Base-by-base conservation (phyloP, 1,140 invertebrate genomes). In the Pachypeltis micranthus region DNA sequence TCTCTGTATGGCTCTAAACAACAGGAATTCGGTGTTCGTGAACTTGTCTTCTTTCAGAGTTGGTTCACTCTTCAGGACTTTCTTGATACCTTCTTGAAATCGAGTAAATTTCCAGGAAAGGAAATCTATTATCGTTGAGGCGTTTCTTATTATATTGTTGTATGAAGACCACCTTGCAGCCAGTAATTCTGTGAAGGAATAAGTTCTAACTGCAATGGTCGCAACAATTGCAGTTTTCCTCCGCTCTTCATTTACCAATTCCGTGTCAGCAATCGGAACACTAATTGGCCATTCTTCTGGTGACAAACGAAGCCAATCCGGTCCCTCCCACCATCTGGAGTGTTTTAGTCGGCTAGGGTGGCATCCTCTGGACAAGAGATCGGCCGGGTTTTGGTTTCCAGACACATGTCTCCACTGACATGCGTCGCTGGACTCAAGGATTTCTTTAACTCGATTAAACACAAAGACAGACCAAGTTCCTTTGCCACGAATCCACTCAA, bases 381-480 rank as follows among this genome's bases (percentile, higher is more conserved):
- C 60, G 2, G 58, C 58, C 16, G 26, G n/a, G 58, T 59, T 59
- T 2, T 19, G 4, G 3, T 29, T 10, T 4, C 58, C 29, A 4
- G 58, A 25, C 4, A 34, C 26, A 34, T 31, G 28, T 24, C 16
- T 24, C 58, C 58, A 59, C 3, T 7, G 21, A 24, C 27, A 31
- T n/a, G 26, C 29, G 7, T 26, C 34, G 21, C 29, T 16, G 7
- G 34, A 24, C n/a, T n/a, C n/a, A 16, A 16, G 10, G 2, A 78
- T 77, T 65, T 74, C 69, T 1, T 67, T 65, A 1, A 78, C 61
- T 12, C 75, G 58, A 64, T 77, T 72, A 0, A 72, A 70, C 0
- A 76, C 72, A 65, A 74, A 78, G 0, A 67, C 63, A 66, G 76
- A 73, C 62, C 71, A 74, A 0, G 63, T 51, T 4, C 66, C 61